A percentile compares a stretch with the other conserved stretches of the same genome.
phyloP scores from a whole-genome alignment of 2,113 vertebrate species.

The Lutjanus erythropterus region DNA sequence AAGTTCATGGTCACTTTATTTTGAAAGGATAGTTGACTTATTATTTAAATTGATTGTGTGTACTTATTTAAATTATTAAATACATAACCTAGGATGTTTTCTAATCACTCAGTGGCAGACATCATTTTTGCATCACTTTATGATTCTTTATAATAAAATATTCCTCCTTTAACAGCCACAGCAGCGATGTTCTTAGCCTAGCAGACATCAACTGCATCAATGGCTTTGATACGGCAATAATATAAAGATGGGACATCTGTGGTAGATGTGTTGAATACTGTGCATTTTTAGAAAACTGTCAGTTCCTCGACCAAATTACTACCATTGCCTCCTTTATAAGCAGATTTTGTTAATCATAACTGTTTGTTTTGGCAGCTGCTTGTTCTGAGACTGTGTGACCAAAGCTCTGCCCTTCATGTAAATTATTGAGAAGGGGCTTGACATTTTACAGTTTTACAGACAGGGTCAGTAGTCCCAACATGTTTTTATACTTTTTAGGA shows the following conservation, averaged over 20 bases:
- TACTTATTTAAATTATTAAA: too few species aligned
- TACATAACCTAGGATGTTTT: neutral
- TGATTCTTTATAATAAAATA: neutral
- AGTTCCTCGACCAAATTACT: neutral
- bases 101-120: neutral
- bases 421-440: neutral
- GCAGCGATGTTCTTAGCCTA: too few species aligned
- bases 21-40: neutral
- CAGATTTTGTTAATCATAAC: neutral
- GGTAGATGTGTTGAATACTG: neutral
- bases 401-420: neutral
- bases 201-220: neutral
- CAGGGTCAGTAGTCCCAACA: neutral
- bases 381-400: neutral
- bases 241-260: neutral
- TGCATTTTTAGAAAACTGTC: neutral
- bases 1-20: neutral
- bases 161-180: neutral
- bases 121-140: neutral
- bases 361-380: slow-evolving; percentile 8
- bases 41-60: too few species aligned
- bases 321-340: neutral
- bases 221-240: neutral
- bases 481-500: neutral
- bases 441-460: neutral